A percentile compares a stretch with the other conserved stretches of the same genome.
phyloP scores from a whole-genome alignment of 2,113 vertebrate species.

The Heloderma charlesbogerti region DNA sequence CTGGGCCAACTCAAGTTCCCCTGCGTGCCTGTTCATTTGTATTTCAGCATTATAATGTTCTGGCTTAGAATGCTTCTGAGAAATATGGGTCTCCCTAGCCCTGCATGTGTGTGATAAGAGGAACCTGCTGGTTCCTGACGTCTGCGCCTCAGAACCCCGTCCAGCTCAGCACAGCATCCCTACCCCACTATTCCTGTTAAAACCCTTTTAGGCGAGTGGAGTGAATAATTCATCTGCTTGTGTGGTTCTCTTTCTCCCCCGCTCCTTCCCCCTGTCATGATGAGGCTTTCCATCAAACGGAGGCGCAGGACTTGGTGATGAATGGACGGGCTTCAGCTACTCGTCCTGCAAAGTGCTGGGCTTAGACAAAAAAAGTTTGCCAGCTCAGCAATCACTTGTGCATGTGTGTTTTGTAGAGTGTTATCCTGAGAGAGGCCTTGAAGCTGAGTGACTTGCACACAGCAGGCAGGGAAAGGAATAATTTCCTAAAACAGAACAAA shows the following conservation, averaged over 20 bases:
- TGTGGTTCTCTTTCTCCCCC: neutral
- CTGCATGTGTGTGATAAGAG: neutral
- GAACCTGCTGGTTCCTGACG: neutral
- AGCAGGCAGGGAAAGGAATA: neutral
- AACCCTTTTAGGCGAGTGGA: slow-evolving; percentile 27
- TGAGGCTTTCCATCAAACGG: slow-evolving; percentile 47
- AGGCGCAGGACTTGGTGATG: slow-evolving; percentile 40
- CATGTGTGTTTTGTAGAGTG: slow-evolving; percentile 10
- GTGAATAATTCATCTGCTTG: slow-evolving; percentile 21
- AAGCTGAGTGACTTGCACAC: slow-evolving; percentile 37
- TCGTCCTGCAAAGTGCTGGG: slow-evolving; percentile 54
- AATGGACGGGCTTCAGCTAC: slow-evolving; percentile 43
- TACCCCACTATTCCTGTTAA: slow-evolving; percentile 8
- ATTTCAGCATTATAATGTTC: neutral
- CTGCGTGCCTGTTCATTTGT: neutral
- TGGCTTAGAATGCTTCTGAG: neutral
- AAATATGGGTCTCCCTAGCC: neutral
- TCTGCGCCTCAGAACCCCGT: neutral
- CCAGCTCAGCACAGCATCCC: slow-evolving; percentile 13
- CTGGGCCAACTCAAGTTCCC: neutral
- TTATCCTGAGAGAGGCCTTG: slow-evolving; percentile 13
- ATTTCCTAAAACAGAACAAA: neutral
- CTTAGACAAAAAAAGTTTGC: slow-evolving; percentile 37
- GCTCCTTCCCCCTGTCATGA: neutral
- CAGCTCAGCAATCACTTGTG: neutral